Percentiles rank a stretch among this genome's conserved stretches.
Evolutionary conservation across 2,888 invertebrate genomes (phyloP).

Genomic region (Pseudococcus longispinus): DNA sequence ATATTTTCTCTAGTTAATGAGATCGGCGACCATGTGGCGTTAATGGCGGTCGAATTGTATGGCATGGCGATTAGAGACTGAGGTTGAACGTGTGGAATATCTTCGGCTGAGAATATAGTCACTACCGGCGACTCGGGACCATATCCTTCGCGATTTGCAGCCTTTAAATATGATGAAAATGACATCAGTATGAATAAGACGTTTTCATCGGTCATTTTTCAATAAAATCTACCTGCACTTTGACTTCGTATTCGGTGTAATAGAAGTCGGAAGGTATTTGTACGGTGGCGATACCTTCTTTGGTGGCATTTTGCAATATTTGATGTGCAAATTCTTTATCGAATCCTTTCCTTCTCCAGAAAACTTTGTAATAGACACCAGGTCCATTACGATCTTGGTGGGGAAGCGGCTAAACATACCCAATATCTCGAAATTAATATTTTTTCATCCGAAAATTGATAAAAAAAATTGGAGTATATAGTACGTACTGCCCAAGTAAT

Average conservation of each 20-base stretch:
- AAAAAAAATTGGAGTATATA: no score
- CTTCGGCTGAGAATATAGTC: slow-evolving; percentile 84
- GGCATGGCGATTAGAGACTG: slow-evolving; percentile 79
- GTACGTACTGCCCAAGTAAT: slow-evolving; percentile 78
- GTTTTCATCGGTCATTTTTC: background rate
- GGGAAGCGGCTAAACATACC: slow-evolving; percentile 68
- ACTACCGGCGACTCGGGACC: slow-evolving; percentile 82
- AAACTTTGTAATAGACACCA: slow-evolving; percentile 88
- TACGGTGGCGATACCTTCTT: slow-evolving; percentile 80
- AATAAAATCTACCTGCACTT: slow-evolving; percentile 72
- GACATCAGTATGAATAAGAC: background rate
- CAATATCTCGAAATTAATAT: background rate
- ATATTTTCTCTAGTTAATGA: slow-evolving; percentile 82
- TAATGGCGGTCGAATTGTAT: slow-evolving; percentile 90
- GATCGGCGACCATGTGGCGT: slow-evolving; percentile 89
- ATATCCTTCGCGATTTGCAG: slow-evolving; percentile 78
- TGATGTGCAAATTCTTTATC: slow-evolving; percentile 79
- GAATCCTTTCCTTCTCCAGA: slow-evolving; percentile 78
- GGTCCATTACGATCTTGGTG: slow-evolving; percentile 85
- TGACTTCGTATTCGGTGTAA: slow-evolving; percentile 84
- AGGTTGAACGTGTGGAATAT: slow-evolving; percentile 91
- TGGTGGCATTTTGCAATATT: slow-evolving; percentile 75
- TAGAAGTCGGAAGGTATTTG: slow-evolving; percentile 76
- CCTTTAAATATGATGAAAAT: slow-evolving; percentile 60
- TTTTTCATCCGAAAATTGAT: background rate